Conservation (phyloP, 2,888 invertebrate genomes). For the Hymenopus coronatus region DNA sequence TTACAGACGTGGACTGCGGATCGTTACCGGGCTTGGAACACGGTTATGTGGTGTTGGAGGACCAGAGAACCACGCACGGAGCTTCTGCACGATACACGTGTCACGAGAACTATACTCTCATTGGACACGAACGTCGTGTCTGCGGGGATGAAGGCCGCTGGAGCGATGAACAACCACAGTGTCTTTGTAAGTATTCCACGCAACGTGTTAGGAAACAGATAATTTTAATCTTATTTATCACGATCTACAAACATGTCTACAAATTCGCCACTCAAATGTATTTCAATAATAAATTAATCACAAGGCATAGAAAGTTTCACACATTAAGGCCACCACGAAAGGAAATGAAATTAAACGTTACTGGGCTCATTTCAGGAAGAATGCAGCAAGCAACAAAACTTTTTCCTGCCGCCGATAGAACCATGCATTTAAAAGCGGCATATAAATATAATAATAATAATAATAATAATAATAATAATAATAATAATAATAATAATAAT, state of each 20-base stretch:
- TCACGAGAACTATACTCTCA: constrained; percentile 79
- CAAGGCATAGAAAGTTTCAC: no score
- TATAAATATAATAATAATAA: no score
- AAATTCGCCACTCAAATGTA: not conserved
- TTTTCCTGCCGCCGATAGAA: no score
- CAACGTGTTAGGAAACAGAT: no score
- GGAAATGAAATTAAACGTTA: no score
- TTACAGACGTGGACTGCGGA: constrained; percentile 80
- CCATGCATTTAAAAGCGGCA: no score
- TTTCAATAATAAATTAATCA: no score
- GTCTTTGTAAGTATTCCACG: constrained; percentile 56
- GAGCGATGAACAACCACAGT: constrained; percentile 76
- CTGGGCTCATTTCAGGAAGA: no score
- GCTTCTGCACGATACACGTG: constrained; percentile 75
- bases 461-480: no score
- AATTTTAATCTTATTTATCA: not conserved
- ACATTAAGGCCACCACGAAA: no score
- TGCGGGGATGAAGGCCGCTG: constrained; percentile 74
- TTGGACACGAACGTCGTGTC: constrained; percentile 67
- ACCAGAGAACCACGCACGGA: constrained; percentile 74
- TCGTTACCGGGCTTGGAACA: constrained; percentile 63
- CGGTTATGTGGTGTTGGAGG: constrained; percentile 64
- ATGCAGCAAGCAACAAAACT: no score
- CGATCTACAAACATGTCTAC: not conserved
- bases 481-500: no score